phyloP scores from a whole-genome alignment of 2,888 invertebrate genomes.

The Pristionchus fissidentatus region DNA sequence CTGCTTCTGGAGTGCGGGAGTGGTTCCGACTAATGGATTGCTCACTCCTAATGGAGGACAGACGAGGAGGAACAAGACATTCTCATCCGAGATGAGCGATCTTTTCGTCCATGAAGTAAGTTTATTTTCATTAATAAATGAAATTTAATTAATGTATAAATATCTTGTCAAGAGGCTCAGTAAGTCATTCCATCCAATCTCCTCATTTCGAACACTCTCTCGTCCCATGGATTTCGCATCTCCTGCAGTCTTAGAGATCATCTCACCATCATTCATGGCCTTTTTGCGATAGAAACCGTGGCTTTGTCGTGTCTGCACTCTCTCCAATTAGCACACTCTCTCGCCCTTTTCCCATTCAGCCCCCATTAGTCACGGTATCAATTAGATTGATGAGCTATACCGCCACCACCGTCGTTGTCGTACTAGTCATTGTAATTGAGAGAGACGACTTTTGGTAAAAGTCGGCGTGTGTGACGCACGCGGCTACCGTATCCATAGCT shows the following conservation, averaged over 20 bases:
- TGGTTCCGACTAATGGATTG: background rate
- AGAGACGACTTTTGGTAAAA: slow-evolving; percentile 32
- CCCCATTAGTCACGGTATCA: slow-evolving; percentile 14
- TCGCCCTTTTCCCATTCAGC: background rate
- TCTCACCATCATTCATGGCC: too few relatives aligned
- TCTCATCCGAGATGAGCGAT: slow-evolving; percentile 48
- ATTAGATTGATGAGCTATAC: slow-evolving; percentile 28
- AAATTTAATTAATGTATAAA: too few relatives aligned
- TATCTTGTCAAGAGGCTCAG: too few relatives aligned
- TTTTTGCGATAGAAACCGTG: too few relatives aligned
- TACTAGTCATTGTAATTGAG: slow-evolving; percentile 42
- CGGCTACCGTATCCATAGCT: background rate
- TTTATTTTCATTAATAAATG: too few relatives aligned
- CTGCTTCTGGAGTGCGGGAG: background rate
- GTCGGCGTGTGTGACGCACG: slow-evolving; percentile 14
- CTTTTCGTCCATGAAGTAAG: slow-evolving; percentile 46
- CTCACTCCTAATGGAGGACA: slow-evolving; percentile 15
- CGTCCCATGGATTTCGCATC: background rate
- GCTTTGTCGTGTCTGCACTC: too few relatives aligned
- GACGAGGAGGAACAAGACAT: slow-evolving; percentile 45
- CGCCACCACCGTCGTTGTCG: background rate
- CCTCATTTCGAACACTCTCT: too few relatives aligned
- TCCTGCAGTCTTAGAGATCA: background rate
- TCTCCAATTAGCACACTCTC: background rate
- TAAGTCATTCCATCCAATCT: background rate